Conservation (phyloP, 2,888 invertebrate species). For the Colostygia pectinataria region DNA sequence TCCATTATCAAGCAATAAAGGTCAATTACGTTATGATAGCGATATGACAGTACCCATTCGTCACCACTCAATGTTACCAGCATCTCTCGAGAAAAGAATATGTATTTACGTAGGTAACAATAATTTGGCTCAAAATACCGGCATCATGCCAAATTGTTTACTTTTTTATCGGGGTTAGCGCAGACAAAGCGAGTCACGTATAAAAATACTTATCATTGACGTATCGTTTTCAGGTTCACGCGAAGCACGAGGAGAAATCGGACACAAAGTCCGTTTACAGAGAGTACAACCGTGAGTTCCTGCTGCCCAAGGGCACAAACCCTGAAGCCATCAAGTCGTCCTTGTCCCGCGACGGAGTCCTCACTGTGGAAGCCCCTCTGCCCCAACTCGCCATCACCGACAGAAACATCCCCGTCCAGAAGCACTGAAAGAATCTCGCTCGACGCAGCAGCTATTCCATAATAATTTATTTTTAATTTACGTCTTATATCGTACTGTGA, state of each 20-base stretch:
- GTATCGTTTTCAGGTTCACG: constrained; percentile 90
- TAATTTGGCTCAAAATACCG: constrained; percentile 49
- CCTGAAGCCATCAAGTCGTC: constrained; percentile 98
- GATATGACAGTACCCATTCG: constrained; percentile 34
- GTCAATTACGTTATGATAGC: constrained; percentile 17
- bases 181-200: constrained; percentile 38
- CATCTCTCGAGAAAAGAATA: constrained; percentile 44
- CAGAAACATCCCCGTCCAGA: constrained; percentile 91
- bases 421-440: constrained; percentile 64
- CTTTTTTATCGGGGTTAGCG: constrained; percentile 53
- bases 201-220: constrained; percentile 25
- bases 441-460: constrained; percentile 78
- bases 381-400: constrained; percentile 92
- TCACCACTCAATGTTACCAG: constrained; percentile 56
- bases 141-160: constrained; percentile 63
- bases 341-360: constrained; percentile 96
- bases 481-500: constrained; percentile 63
- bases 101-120: constrained; percentile 49
- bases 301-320: constrained; percentile 97
- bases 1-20: constrained; percentile 16
- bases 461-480: constrained; percentile 81
- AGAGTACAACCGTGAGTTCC: constrained; percentile 98
- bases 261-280: constrained; percentile 98
- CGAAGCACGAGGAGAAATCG: constrained; percentile 98
- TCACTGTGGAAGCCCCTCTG: constrained; percentile 98